These are phyloP conservation scores for Drosophila lacteicornis DNA, from an alignment of 1,140 invertebrate species.

Conservation along the genomic window DNA sequence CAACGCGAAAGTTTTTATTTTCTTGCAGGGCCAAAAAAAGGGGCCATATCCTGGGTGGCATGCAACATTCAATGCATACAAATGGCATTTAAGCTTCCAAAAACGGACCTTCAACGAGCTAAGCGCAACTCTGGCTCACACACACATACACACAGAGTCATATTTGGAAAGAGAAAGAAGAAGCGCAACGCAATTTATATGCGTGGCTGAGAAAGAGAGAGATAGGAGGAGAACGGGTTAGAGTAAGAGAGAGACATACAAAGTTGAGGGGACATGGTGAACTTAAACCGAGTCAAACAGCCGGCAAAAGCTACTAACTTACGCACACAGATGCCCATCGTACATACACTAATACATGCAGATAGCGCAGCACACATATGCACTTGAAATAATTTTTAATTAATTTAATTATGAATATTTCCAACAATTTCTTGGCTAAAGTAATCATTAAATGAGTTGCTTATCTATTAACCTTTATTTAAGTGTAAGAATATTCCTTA, in stretches of 20 bases:
- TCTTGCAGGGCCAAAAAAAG: constrained; percentile 10
- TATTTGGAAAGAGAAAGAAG: constrained; percentile 3
- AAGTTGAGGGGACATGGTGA: constrained; percentile 42
- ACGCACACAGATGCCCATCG: constrained; percentile 36
- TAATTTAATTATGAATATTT: accelerated
- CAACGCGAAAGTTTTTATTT: constrained; percentile 56
- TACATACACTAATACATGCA: constrained; percentile 19
- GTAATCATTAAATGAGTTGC: too few species aligned
- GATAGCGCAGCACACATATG: constrained; percentile 4
- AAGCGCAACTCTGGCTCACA: constrained; percentile 62
- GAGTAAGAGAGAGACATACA: constrained; percentile 28
- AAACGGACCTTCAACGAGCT: constrained; percentile 57
- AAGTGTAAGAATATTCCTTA: neutral
- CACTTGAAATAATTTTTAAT: neutral
- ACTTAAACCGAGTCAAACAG: constrained; percentile 77
- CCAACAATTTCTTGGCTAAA: accelerated
- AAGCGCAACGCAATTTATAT: constrained; percentile 49
- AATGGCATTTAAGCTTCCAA: constrained; percentile 82
- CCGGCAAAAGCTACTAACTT: constrained; percentile 81
- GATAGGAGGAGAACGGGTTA: constrained; percentile 18
- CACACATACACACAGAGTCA: constrained; percentile 1
- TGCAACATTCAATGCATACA: constrained; percentile 84
- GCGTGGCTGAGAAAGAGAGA: constrained; percentile 37
- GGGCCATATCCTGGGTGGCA: constrained; percentile 47
- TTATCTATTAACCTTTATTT: too few species aligned